Evolutionary conservation across 2,797 vertebrate species (phyloP), one percentile per base, ranked within the genome.

Genomic region (Mus spretus): DNA sequence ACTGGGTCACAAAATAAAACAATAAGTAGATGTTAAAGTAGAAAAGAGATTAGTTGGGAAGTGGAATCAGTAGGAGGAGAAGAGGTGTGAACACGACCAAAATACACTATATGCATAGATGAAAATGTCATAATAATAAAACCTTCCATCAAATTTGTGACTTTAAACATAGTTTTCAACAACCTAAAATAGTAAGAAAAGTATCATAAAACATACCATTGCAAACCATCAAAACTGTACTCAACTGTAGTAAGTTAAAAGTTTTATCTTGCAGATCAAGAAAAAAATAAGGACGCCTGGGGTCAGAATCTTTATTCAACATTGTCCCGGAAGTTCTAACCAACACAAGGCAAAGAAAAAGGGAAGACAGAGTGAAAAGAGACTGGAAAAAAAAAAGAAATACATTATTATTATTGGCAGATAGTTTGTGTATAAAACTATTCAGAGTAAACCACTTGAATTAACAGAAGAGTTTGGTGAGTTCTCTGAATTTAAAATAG

Each of bases 401-500:
- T 13, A 86, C 77, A 75, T 31, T 91, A 15, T 83, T 22, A n/a
- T 65, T 96, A 93, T 77, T 93, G 72, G 40, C 65, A 83, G 70
- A 91, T 34, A 75, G 26, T 65, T 1, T 91, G 28, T 37, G 24
- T 70, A 53, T 80, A 37, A 79, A 44, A 88, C 92, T 94, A 72
- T 47, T 31, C 28, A 83, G 31, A 95, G 67, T 74, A 85, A 92
- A 57, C 59, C 37, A 82, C 26, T 59, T 91, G 74, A 95, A 90
- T 70, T 87, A 92, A 65, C 79, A 92, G 75, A n/a, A 92, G 6
- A 55, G 55, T 74, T 86, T 53, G 55, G 31, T 22, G 94, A 94
- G 72, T 59, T 93, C 77, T 93, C 40, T 93, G 44, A 90, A 86
- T 95, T 97, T 94, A 82, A 94, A 96, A 89, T 12, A 94, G 47